Conservation (phyloP, 1,140 invertebrate genomes). For the Ceratosolen solmsi region DNA sequence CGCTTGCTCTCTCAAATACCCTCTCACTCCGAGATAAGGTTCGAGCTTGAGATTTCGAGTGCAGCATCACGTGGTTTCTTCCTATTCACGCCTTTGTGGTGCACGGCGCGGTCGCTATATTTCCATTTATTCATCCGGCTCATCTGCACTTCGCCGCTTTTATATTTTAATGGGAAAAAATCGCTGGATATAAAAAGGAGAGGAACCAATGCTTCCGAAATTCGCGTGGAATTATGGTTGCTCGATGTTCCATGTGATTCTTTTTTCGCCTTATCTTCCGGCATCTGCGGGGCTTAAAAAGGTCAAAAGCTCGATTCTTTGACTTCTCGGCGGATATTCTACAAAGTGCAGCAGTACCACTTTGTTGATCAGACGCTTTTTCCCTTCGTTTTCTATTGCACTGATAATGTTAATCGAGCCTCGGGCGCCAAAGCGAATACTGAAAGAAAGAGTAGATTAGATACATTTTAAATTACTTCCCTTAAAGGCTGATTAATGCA, state of each 20-base stretch:
- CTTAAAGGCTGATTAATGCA: background rate
- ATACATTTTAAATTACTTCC: conserved; percentile 27
- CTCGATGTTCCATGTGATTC: background rate
- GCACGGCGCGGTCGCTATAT: background rate
- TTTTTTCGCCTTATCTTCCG: background rate
- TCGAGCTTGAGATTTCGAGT: conserved; percentile 22
- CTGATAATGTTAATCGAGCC: background rate
- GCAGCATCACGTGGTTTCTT: conserved; percentile 30
- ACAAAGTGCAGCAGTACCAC: conserved; percentile 14
- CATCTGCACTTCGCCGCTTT: background rate
- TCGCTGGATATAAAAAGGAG: background rate
- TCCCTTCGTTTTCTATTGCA: background rate
- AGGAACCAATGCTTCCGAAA: background rate
- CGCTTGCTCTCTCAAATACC: background rate
- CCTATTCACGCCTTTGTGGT: conserved; percentile 35
- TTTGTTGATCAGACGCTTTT: conserved; percentile 24
- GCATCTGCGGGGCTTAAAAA: background rate
- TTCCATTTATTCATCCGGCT: background rate
- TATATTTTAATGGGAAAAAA: conserved; percentile 9
- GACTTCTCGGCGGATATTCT: conserved; percentile 4
- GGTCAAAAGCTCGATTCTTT: conserved; percentile 30
- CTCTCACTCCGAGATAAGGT: conserved; percentile 2
- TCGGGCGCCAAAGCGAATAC: background rate
- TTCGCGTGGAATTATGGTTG: conserved; percentile 5
- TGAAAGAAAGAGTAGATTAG: background rate